Evolutionary conservation across 2,888 invertebrate species (phyloP), one percentile per base, ranked within the genome.

Genomic region (Steromphala cineraria): DNA sequence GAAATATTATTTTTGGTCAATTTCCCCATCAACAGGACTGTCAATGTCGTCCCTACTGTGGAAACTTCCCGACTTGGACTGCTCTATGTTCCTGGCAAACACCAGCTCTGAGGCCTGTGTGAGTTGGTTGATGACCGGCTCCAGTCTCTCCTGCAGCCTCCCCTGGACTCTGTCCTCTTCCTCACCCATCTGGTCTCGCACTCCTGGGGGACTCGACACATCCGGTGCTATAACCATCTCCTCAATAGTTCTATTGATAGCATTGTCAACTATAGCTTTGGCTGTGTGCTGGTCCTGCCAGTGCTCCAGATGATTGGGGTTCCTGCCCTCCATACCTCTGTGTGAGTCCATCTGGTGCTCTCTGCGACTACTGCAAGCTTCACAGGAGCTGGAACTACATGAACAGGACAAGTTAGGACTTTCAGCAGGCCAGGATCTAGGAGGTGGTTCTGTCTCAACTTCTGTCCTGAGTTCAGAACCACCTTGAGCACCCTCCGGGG

Each of bases 231-330:
- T 52, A 53, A 62, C 79, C 79, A 79, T 79, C 53, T 79, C 79
- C 53, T 79, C 79, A 24, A 79, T 52, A 53, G 79, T 79, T 31
- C 52, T 79, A 53, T 79, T 79, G 17, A 79, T 79, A 15, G 79
- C 79, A 71, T 79, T 79, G 31, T 79, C 79, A 71, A 79, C 79
- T 7, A 79, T 79, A 19, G 79, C 79, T 31, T 79, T 79, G 15
- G 79, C 79, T 71, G 67, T 79, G 53, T 79, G 79, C 31, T 79
- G 79, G 53, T 67, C 62, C 31, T 79, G 79, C 79, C 79, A 79
- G 21, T 31, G 67, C 28, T 36, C 36, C n/a, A 79, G 53, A 31
- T 62, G 52, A 75, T 24, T 19, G 15, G 40, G 13, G 46, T 1
- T 46, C 46, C 46, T 46, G 7, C 10, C 46, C 46, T 46, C 10